A percentile compares a stretch with the other conserved stretches of the same genome.
phyloP scores from a whole-genome alignment of 1,140 invertebrate genomes.

The Calliopsis andreniformis region DNA sequence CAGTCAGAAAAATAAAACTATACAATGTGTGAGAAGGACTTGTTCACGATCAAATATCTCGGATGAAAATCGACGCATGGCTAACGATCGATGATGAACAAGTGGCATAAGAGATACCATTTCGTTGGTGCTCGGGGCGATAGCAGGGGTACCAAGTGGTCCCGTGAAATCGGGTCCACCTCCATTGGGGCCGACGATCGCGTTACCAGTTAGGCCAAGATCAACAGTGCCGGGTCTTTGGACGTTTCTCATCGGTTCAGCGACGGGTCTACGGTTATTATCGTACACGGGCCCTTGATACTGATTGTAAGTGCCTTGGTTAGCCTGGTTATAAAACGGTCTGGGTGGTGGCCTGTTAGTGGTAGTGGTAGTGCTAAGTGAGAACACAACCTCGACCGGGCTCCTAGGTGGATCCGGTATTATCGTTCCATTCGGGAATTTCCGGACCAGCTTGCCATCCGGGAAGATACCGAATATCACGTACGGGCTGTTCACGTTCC shows the following conservation, averaged over 20 bases:
- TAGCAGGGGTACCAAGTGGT: slow-evolving; percentile 73
- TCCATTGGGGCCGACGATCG: slow-evolving; percentile 71
- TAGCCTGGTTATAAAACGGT: slow-evolving; percentile 73
- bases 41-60: not conserved
- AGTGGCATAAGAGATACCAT: slow-evolving; percentile 75
- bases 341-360: slow-evolving; percentile 75
- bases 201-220: slow-evolving; percentile 76
- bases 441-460: slow-evolving; percentile 87
- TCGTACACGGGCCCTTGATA: slow-evolving; percentile 67
- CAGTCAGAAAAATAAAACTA: not conserved
- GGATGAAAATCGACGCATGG: not conserved
- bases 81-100: slow-evolving; percentile 60
- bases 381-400: slow-evolving; percentile 80
- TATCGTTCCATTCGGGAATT: slow-evolving; percentile 88
- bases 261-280: slow-evolving; percentile 73
- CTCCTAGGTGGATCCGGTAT: slow-evolving; percentile 85
- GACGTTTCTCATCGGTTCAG: slow-evolving; percentile 58
- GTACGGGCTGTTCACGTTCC: slow-evolving; percentile 86
- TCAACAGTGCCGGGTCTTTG: slow-evolving; percentile 72
- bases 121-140: slow-evolving; percentile 67
- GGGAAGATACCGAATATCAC: slow-evolving; percentile 87
- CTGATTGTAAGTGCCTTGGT: slow-evolving; percentile 71
- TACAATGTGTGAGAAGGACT: not conserved
- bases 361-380: slow-evolving; percentile 77
- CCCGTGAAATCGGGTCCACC: slow-evolving; percentile 68